Percentiles rank a stretch among this genome's conserved stretches.
phyloP scores from a whole-genome alignment of 2,797 vertebrate species.

The Pseudotriccus pelzelni region DNA sequence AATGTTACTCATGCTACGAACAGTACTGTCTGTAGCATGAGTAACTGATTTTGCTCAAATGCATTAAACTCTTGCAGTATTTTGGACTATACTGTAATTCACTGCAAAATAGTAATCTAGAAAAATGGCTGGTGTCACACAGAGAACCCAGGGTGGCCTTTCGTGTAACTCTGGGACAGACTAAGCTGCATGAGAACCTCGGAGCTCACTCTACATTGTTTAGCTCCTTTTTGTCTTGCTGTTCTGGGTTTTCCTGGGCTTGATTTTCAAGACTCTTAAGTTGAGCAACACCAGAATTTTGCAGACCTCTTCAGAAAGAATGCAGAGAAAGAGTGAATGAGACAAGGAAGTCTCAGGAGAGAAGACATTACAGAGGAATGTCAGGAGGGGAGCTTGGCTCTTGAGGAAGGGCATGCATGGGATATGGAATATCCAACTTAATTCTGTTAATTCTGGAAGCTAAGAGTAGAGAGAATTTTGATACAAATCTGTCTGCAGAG shows the following conservation, averaged over 20 bases:
- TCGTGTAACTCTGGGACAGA: background rate
- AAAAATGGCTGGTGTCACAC: background rate
- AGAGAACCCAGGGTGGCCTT: background rate
- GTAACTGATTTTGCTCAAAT: too few relatives aligned
- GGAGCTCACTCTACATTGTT: background rate
- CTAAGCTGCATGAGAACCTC: background rate
- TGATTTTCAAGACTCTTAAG: background rate
- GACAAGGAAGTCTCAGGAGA: background rate
- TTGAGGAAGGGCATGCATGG: background rate
- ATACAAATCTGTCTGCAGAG: background rate
- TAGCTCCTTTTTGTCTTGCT: background rate
- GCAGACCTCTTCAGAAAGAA: background rate
- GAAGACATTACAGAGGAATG: background rate
- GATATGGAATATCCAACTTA: background rate
- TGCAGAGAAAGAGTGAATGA: background rate
- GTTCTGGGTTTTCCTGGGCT: background rate
- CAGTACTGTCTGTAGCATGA: too few relatives aligned
- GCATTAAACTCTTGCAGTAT: background rate
- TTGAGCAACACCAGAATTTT: background rate
- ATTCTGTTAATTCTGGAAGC: background rate
- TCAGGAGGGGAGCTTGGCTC: background rate
- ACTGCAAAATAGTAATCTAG: background rate
- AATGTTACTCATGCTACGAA: background rate
- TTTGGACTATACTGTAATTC: background rate
- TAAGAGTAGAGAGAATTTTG: background rate